Percentiles rank a stretch among this genome's conserved stretches.
These are phyloP conservation scores for Cerastoderma edule DNA, from an alignment of 2,888 invertebrate species.

Conservation along the genomic window DNA sequence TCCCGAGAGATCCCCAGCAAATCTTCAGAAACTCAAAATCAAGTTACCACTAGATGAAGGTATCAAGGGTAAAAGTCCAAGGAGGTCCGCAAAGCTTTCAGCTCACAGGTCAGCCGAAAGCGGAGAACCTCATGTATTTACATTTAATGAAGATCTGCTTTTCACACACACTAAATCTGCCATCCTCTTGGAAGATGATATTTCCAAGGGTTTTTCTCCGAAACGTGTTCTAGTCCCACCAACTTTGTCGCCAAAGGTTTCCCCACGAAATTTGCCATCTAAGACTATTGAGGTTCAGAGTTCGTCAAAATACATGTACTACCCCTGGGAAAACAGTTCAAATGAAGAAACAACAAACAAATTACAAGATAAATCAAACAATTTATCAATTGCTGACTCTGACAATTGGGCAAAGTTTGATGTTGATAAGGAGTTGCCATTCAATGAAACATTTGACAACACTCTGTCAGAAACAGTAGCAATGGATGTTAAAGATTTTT, in stretches of 20 bases:
- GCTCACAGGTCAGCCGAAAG: conserved; percentile 35
- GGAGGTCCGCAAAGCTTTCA: conserved; percentile 44
- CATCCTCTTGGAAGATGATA: conserved; percentile 72
- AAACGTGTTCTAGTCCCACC: conserved; percentile 77
- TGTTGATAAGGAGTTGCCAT: background rate
- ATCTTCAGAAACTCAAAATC: conserved; percentile 76
- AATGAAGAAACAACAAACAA: no score
- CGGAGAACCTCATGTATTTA: conserved; percentile 61
- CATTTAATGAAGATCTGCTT: conserved; percentile 77
- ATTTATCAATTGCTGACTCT: background rate
- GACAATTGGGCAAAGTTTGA: conserved; percentile 11
- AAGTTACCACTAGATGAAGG: conserved; percentile 76
- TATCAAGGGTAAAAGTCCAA: conserved; percentile 64
- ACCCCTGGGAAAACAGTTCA: conserved; percentile 7
- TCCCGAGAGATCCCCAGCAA: conserved; percentile 70
- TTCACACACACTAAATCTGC: conserved; percentile 77
- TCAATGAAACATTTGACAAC: background rate
- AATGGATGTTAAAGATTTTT: no score
- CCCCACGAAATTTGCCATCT: conserved; percentile 50
- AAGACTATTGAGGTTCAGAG: background rate
- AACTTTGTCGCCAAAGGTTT: conserved; percentile 71
- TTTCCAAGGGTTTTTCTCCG: conserved; percentile 69
- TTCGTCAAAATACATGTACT: background rate
- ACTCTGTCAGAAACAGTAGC: background rate
- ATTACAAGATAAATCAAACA: background rate